Conservation (phyloP, 2,888 invertebrate genomes). For the Onthophagus sagittarius region DNA sequence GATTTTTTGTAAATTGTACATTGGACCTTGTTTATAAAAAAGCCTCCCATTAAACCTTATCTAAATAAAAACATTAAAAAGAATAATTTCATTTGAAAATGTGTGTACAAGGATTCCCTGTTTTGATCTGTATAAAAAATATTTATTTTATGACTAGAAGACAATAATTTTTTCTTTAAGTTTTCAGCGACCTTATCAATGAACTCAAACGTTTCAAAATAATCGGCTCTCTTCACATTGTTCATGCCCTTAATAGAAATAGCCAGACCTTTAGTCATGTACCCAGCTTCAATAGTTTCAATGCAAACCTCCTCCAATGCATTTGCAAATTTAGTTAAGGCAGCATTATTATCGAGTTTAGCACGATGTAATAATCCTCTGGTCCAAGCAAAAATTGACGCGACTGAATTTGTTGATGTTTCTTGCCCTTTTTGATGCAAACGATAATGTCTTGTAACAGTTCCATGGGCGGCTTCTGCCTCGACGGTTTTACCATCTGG, state of each 20-base stretch:
- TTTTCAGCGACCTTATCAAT: slow-evolving; percentile 93
- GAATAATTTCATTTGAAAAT: no score
- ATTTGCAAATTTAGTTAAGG: slow-evolving; percentile 75
- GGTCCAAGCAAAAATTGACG: slow-evolving; percentile 99
- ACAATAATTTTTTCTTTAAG: slow-evolving; percentile 62
- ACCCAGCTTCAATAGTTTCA: slow-evolving; percentile 90
- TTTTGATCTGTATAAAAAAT: no score
- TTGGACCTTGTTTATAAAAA: no score
- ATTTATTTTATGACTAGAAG: slow-evolving; percentile 10
- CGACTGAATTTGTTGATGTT: slow-evolving; percentile 98
- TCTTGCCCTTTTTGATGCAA: slow-evolving; percentile 92
- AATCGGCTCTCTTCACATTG: slow-evolving; percentile 73
- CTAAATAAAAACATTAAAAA: no score
- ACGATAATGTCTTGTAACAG: no score
- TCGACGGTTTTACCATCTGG: no score
- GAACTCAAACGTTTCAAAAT: slow-evolving; percentile 96
- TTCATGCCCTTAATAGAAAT: slow-evolving; percentile 95
- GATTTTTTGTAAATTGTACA: no score
- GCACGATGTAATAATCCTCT: slow-evolving; percentile 90
- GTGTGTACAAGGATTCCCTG: no score
- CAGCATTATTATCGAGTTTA: slow-evolving; percentile 81
- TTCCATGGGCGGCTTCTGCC: no score
- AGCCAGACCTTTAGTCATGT: slow-evolving; percentile 98
- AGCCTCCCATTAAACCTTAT: no score
- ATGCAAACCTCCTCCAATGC: slow-evolving; percentile 87